These are phyloP conservation scores for Fopius arisanus DNA, from an alignment of 1,140 invertebrate species.

Conservation along the genomic window DNA sequence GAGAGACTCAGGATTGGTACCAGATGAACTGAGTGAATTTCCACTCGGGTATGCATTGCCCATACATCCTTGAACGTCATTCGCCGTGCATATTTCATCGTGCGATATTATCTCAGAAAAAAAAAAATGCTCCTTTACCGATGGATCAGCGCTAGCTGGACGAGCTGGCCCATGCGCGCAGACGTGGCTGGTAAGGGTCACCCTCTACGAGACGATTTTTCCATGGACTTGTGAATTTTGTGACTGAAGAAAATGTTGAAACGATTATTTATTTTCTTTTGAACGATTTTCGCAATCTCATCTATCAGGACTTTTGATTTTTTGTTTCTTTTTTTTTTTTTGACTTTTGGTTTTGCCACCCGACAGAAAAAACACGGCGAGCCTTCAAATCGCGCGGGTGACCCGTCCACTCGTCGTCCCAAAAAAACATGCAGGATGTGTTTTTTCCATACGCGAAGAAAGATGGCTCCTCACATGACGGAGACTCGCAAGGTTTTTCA, in stretches of 20 bases:
- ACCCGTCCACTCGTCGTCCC: slow-evolving; percentile 55
- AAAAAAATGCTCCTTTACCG: slow-evolving; percentile 10
- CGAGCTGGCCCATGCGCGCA: slow-evolving; percentile 51
- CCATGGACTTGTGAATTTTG: slow-evolving; percentile 17
- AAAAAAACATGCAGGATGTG: slow-evolving; percentile 55
- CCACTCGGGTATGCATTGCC: too few species aligned
- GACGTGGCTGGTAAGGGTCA: slow-evolving; percentile 18
- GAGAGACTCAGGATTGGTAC: too few species aligned
- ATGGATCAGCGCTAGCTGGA: slow-evolving; percentile 42
- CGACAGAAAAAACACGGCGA: slow-evolving; percentile 20
- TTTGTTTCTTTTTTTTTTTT: background rate
- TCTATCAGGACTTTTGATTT: slow-evolving; percentile 9
- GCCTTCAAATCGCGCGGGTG: slow-evolving; percentile 37
- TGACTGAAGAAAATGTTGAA: slow-evolving; percentile 1
- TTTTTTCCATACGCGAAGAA: slow-evolving; percentile 47
- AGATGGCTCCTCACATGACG: background rate
- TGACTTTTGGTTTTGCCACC: too few species aligned
- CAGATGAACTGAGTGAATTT: too few species aligned
- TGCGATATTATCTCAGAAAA: background rate
- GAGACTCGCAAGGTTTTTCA: slow-evolving; percentile 20
- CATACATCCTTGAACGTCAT: background rate
- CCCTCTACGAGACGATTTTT: background rate
- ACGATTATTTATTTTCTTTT: slow-evolving; percentile 18
- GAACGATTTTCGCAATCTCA: slow-evolving; percentile 30
- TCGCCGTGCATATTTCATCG: background rate